These are phyloP conservation scores for Lagopus muta DNA, from an alignment of 2,113 vertebrate genomes.

Conservation along the genomic window DNA sequence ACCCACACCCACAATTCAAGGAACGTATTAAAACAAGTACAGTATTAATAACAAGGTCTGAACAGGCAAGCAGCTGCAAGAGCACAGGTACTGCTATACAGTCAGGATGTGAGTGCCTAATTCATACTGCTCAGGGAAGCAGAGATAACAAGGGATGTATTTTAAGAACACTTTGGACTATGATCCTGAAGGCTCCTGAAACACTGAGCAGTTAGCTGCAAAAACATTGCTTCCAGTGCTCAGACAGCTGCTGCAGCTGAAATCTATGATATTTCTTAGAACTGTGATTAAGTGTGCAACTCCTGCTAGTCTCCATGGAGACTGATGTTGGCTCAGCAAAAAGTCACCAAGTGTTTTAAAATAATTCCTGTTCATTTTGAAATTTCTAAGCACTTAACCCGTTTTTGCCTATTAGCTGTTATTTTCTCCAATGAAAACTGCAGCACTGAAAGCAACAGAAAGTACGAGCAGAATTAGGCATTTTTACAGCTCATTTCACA, in stretches of 20 bases:
- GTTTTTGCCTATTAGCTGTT: conserved; percentile 29
- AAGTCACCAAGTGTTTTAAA: conserved; percentile 66
- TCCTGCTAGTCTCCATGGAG: conserved; percentile 72
- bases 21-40: neutral
- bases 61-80: neutral
- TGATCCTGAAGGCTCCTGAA: neutral
- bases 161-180: conserved; percentile 2
- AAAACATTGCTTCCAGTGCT: conserved; percentile 20
- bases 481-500: conserved; percentile 32
- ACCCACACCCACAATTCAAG: neutral
- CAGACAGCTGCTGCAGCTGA: conserved; percentile 51
- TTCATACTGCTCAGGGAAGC: neutral
- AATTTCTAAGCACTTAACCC: conserved; percentile 49
- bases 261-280: conserved; percentile 43
- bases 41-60: neutral
- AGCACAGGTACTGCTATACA: neutral
- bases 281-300: conserved; percentile 49
- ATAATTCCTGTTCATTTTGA: conserved; percentile 51
- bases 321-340: conserved; percentile 71
- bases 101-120: neutral
- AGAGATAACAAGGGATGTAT: neutral
- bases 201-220: neutral
- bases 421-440: conserved; percentile 2
- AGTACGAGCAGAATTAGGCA: neutral
- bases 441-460: conserved; percentile 27